Base-by-base conservation (phyloP, 2,888 invertebrate genomes). In the Yponomeuta sedellus region DNA sequence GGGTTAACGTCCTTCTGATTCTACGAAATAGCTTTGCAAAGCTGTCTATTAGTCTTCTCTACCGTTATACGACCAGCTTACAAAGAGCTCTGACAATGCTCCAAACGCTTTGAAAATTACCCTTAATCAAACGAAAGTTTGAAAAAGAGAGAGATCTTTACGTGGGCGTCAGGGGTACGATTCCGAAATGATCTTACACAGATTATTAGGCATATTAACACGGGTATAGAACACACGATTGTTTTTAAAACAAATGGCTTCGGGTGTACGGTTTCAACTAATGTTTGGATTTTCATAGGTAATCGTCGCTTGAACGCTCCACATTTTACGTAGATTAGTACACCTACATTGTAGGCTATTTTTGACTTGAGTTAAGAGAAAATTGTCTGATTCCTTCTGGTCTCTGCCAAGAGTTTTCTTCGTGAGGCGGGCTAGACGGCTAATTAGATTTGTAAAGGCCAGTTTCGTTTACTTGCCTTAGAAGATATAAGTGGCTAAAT, bases 191-290 rank as follows among this genome's bases (percentile, higher is more conserved):
- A 64, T 16, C 40, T 40, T 64, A 64, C 52, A 19, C 19, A 44
- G n/a, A 64, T 20, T 64, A 64, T 64, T 64, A 59, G 59, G 12
- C 12, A 22, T 59, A 59, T 22, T 59, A 59, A 59, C 59, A 59
- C 25, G 25, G 69, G 70, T 72, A 76, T 78, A 76, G 77, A 76
- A 78, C 75, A 74, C 68, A 74, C 74, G 75, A 77, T 72, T 71
- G 69, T 66, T 67, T 63, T 22, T 63, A 68, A 62, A 70, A 72
- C 75, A 74, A 74, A 75, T 72, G 68, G 68, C 67, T 59, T 20
- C 12, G 74, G 44, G 44, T 52, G 44, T 52, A 52, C 44, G 2
- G 16, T 44, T 44, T 44, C 44, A 52, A 5, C 44, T 52, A 52
- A 52, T 52, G 44, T 12, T 52, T 16, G 16, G 44, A 16, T 16